A percentile compares a stretch with the other conserved stretches of the same genome.
Conservation (phyloP, 2,888 invertebrate genomes). For the Drosophila leonis region DNA sequence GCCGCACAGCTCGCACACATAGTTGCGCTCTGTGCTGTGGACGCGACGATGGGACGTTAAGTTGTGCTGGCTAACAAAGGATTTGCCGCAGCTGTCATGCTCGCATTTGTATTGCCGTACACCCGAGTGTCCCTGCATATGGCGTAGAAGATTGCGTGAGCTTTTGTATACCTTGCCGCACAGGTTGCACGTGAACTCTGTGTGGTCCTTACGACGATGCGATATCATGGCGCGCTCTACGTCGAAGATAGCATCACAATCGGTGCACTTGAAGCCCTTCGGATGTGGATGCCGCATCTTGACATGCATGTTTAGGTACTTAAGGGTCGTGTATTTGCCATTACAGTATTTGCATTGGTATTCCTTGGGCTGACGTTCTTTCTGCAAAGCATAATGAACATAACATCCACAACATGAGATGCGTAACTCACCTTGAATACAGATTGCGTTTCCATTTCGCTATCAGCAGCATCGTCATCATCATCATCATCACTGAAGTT, state of each 20-base stretch:
- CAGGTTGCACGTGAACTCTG: slow-evolving; percentile 58
- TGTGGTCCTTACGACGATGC: slow-evolving; percentile 68
- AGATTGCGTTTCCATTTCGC: slow-evolving; percentile 36
- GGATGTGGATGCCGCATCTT: slow-evolving; percentile 71
- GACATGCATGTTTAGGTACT: slow-evolving; percentile 64
- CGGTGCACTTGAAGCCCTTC: slow-evolving; percentile 64
- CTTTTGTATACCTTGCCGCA: slow-evolving; percentile 75
- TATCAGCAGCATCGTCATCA: slow-evolving; percentile 9
- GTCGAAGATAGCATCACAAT: slow-evolving; percentile 61
- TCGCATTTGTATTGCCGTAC: slow-evolving; percentile 68
- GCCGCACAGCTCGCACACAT: slow-evolving; percentile 81
- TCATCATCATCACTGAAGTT: slow-evolving; percentile 17
- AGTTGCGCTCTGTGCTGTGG: slow-evolving; percentile 74
- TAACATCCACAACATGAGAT: neutral
- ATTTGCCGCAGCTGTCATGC: slow-evolving; percentile 73
- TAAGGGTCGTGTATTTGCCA: slow-evolving; percentile 59
- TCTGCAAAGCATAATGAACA: slow-evolving; percentile 28
- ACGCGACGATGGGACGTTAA: slow-evolving; percentile 71
- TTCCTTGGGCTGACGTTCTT: slow-evolving; percentile 43
- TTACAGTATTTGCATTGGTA: slow-evolving; percentile 58
- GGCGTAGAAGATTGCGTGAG: slow-evolving; percentile 67
- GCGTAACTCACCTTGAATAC: slow-evolving; percentile 50
- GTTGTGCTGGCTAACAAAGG: slow-evolving; percentile 73
- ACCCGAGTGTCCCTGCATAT: slow-evolving; percentile 70
- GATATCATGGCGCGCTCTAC: slow-evolving; percentile 61